phyloP scores from a whole-genome alignment of 2,113 vertebrate genomes.

The Etheostoma spectabile region DNA sequence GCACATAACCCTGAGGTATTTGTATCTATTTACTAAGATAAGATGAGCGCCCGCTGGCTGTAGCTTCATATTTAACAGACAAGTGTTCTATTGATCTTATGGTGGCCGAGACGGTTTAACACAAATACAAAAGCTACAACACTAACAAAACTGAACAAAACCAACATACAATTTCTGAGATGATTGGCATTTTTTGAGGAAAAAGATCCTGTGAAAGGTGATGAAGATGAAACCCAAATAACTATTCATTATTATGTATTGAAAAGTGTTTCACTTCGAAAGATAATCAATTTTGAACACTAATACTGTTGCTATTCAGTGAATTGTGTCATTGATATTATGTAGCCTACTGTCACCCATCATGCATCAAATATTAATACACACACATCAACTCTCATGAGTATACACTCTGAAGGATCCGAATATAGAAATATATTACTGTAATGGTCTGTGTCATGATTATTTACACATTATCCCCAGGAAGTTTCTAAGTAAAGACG shows the following conservation, averaged over 20 bases:
- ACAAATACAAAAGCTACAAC: no score
- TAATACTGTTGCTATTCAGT: not conserved
- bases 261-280: not conserved
- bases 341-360: conserved; percentile 1
- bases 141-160: no score
- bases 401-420: not conserved
- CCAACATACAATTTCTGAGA: not conserved
- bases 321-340: not conserved
- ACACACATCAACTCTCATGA: not conserved
- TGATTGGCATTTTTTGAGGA: not conserved
- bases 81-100: no score
- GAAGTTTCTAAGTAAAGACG: conserved; percentile 6
- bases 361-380: not conserved
- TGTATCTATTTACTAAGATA: not conserved
- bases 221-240: not conserved
- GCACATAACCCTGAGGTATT: no score
- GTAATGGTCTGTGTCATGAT: not conserved
- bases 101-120: no score
- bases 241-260: not conserved
- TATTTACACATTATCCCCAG: not conserved
- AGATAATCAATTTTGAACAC: not conserved
- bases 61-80: not conserved
- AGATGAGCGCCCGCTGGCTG: not conserved
- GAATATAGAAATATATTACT: no score
- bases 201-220: not conserved